These are phyloP conservation scores for Ceyx melanurus DNA, from an alignment of 2,113 vertebrate species.

Conservation along the genomic window DNA sequence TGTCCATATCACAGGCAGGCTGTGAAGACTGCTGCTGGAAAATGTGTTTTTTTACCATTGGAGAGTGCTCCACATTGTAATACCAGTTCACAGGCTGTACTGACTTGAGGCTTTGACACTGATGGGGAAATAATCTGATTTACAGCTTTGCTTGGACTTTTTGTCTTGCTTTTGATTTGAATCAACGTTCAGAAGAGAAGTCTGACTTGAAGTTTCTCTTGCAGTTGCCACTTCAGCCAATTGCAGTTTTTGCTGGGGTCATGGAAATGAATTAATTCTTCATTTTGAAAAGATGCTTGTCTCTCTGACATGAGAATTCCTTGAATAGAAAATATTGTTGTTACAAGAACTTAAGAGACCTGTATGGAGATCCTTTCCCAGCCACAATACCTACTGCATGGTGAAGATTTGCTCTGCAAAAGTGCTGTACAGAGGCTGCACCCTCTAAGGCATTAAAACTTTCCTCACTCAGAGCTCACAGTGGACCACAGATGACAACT, in stretches of 20 bases:
- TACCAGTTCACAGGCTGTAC: not conserved
- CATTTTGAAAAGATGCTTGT: not conserved
- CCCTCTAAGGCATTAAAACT: not conserved
- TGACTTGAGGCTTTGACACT: not conserved
- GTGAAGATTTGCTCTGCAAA: not conserved
- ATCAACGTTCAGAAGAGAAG: not conserved
- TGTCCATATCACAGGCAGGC: not conserved
- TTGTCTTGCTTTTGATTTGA: not conserved
- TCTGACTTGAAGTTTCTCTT: not conserved
- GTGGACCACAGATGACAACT: not conserved
- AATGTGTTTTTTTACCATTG: not conserved
- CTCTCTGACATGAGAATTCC: not conserved
- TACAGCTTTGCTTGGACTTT: not conserved
- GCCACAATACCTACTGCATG: not conserved
- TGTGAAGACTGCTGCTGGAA: not conserved
- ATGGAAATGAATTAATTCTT: not conserved
- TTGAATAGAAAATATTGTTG: not conserved
- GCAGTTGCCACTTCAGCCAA: not conserved
- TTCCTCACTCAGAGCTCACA: not conserved
- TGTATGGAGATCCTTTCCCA: not conserved
- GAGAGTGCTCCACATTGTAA: not conserved
- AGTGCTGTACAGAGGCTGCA: not conserved
- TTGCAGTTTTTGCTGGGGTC: not conserved
- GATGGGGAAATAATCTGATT: not conserved
- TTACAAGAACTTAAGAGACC: not conserved